Evolutionary conservation across 1,140 invertebrate genomes (phyloP), one percentile per base, ranked within the genome.

Genomic region (Holcopasites calliopsidis): DNA sequence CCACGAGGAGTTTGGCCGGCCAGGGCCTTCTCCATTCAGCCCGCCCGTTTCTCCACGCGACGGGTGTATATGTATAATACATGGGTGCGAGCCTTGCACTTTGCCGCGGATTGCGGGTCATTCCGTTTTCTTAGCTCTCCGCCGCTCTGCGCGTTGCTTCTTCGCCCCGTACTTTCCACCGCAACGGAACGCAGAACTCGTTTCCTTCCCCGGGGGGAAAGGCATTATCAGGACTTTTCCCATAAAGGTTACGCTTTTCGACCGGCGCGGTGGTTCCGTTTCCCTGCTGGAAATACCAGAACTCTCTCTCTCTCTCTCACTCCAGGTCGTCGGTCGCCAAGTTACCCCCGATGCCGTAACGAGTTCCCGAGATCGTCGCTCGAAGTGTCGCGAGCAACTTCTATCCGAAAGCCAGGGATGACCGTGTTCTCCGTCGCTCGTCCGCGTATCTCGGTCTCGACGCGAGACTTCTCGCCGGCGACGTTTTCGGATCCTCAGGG

Each of bases 91-190:
- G 31, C 71, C 6, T 18, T 57, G 18, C 50, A 57, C 71, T 38
- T 74, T 38, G 50, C 18, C 71, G 50, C 71, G 47, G 71, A 74
- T 74, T 66, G 71, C 71, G 31, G 71, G 71, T 74, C 62, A 74
- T 74, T 66, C 62, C 71, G 55, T 66, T n/a, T n/a, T 74, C 62
- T 74, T 74, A 47, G 40, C 71, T 61, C 28, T 28, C 16, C 5
- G 11, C 58, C 7, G 4, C 23, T 11, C 23, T n/a, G n/a, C n/a
- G n/a, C n/a, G n/a, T n/a, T n/a, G n/a, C n/a, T n/a, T n/a, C n/a
- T n/a, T n/a, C n/a, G n/a, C n/a, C n/a, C n/a, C n/a, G n/a, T n/a
- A n/a, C n/a, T n/a, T n/a, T n/a, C n/a, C n/a, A n/a, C n/a, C n/a
- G n/a, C n/a, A n/a, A n/a, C 2, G 3, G 21, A 26, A 55, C 60